Percentiles rank a stretch among this genome's conserved stretches.
phyloP scores from a whole-genome alignment of 2,113 vertebrate genomes.

The Patagioenas fasciata region DNA sequence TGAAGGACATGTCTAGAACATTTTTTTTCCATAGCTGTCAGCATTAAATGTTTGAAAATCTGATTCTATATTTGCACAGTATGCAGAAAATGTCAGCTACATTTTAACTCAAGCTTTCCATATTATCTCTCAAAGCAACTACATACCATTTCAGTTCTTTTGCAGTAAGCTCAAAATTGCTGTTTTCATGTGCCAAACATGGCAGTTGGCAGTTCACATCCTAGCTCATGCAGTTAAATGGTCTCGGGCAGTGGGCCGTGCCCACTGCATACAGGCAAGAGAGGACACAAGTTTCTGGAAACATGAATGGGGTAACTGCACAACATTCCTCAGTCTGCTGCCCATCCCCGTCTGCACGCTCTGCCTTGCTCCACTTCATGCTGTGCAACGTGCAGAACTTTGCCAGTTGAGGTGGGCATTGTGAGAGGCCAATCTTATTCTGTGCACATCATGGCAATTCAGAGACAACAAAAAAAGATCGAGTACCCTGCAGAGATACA shows the following conservation, averaged over 20 bases:
- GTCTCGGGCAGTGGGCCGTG: not conserved
- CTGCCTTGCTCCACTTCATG: fast-evolving
- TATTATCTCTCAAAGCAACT: not conserved
- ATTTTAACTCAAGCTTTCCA: not conserved
- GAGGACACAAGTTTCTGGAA: not conserved
- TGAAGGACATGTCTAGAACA: not conserved
- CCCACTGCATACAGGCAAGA: not conserved
- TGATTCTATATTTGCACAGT: not conserved
- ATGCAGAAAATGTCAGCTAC: not conserved
- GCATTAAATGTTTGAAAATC: not conserved
- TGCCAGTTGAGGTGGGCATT: not conserved
- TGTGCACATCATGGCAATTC: not conserved
- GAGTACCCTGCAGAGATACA: not conserved
- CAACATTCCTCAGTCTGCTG: not conserved
- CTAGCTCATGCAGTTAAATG: not conserved
- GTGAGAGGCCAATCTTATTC: not conserved
- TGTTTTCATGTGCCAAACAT: not conserved
- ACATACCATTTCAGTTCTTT: not conserved
- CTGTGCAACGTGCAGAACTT: not conserved
- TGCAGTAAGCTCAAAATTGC: not conserved
- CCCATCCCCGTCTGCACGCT: not conserved
- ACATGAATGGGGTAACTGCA: not conserved
- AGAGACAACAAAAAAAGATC: not conserved
- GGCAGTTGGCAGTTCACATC: not conserved
- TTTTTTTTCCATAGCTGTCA: not conserved